Evolutionary conservation across 2,113 vertebrate species (phyloP), one percentile per base, ranked within the genome.

Genomic region (Sinocyclocheilus rhinocerous): DNA sequence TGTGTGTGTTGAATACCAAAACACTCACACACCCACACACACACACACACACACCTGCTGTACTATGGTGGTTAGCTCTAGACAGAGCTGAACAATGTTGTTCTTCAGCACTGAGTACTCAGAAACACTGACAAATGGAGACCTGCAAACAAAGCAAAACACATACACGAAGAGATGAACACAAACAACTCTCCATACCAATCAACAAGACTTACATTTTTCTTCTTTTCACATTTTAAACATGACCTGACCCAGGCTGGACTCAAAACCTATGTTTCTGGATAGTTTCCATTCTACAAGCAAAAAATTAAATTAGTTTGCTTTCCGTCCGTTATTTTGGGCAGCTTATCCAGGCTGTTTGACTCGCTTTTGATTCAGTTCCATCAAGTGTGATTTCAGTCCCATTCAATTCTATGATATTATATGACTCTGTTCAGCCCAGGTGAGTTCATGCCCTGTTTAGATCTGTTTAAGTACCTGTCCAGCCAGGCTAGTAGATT

Each of bases 31-130:
- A 13, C 24, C 6, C 45, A 86, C 63, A 48, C 59, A 76, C 78
- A 83, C 63, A 73, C 72, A 55, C 29, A 89, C 84, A 89, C 88
- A 89, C 73, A 97, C 96, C 95, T 96, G 95, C 92, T 97, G 96
- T 91, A 96, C 96, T 85, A 96, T 96, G 89, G 96, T 93, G 83
- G 95, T 96, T 86, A 97, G 92, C 94, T 96, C 96, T 93, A 95
- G 94, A 93, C 95, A 96, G 92, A 95, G 93, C 93, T 96, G 96
- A 92, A 96, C 95, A 89, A 97, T 95, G 89, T 97, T 95, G 90
- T 94, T 96, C 94, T 96, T 97, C 93, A 96, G 92, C 92, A 96
- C 92, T 13, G 95, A 96, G 89, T 96, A 96, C 91, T 97, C 96
- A 85, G 95, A 94, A 91, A 96, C 96, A 4, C 94, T 96, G 91